phyloP scores from a whole-genome alignment of 2,113 vertebrate genomes.

The Thermophis baileyi region DNA sequence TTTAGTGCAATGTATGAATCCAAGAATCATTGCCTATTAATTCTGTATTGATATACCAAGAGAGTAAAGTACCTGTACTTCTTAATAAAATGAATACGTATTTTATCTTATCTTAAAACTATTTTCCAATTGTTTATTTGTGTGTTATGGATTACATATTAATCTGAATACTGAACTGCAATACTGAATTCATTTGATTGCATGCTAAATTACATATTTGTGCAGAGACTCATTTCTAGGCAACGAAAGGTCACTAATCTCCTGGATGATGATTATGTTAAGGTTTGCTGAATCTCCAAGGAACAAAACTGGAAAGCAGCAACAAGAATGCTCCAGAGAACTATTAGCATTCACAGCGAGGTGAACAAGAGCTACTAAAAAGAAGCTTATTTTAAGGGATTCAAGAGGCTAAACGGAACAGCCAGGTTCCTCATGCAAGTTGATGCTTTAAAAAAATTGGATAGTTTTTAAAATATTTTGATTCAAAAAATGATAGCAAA shows the following conservation, averaged over 20 bases:
- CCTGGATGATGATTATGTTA: neutral
- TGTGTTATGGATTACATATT: neutral
- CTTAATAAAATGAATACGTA: neutral
- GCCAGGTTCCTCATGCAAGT: neutral
- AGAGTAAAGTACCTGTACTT: neutral
- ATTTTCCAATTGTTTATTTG: neutral
- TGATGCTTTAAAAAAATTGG: neutral
- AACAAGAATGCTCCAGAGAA: neutral
- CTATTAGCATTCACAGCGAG: neutral
- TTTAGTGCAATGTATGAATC: neutral
- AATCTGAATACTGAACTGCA: neutral
- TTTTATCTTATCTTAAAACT: neutral
- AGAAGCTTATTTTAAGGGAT: neutral
- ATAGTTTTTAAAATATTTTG: neutral
- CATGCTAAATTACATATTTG: neutral
- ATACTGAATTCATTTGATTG: neutral
- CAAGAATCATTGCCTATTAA: neutral
- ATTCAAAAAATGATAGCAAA: neutral
- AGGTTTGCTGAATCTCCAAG: neutral
- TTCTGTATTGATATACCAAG: neutral
- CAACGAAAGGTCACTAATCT: neutral
- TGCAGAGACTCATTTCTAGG: neutral
- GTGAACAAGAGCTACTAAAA: neutral
- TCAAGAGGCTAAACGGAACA: neutral
- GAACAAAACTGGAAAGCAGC: neutral